Evolutionary conservation across 2,888 invertebrate genomes (phyloP), one percentile per base, ranked within the genome.

Genomic region (Sussaba pulchella): DNA sequence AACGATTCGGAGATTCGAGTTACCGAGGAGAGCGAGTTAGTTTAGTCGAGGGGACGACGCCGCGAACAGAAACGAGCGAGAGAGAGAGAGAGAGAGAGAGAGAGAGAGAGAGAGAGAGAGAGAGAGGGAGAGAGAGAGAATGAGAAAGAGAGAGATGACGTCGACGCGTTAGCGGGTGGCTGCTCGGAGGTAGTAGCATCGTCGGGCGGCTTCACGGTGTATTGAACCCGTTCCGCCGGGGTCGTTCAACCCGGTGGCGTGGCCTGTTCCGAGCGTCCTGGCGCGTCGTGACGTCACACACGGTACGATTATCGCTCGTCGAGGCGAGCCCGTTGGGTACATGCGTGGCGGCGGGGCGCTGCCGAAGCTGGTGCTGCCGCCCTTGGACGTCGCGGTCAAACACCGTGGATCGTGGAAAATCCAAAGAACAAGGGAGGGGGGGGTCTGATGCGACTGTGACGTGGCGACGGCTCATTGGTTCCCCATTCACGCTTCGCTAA

Each of bases 211-310:
- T 81, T 77, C 81, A 76, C 82, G 88, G 92, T 90, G 88, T 92
- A 92, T 92, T 92, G 92, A 92, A 92, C 92, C 90, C 91, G 80
- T 86, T 78, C 75, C 82, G 26, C 84, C 84, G 87, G 85, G 92
- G 91, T 92, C 91, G 84, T 92, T 91, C 87, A 91, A 91, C 92
- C 86, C 84, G 54, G n/a, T n/a, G n/a, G 70, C 71, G 78, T 81
- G 76, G 67, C 72, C 47, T 41, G 63, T 66, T 61, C 26, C 57
- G 59, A 70, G 72, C 75, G 78, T 78, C 82, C 78, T 83, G 78
- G 77, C 80, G 84, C 81, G 85, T 83, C 69, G 83, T 85, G 81
- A 69, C 69, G 75, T 64, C 74, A 69, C 69, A 72, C 10, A 45
- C 67, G 57, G 17, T n/a, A n/a, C n/a, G n/a, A n/a, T n/a, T n/a